Conservation (phyloP, 2,888 invertebrate genomes). For the Agrochola lychnidis region DNA sequence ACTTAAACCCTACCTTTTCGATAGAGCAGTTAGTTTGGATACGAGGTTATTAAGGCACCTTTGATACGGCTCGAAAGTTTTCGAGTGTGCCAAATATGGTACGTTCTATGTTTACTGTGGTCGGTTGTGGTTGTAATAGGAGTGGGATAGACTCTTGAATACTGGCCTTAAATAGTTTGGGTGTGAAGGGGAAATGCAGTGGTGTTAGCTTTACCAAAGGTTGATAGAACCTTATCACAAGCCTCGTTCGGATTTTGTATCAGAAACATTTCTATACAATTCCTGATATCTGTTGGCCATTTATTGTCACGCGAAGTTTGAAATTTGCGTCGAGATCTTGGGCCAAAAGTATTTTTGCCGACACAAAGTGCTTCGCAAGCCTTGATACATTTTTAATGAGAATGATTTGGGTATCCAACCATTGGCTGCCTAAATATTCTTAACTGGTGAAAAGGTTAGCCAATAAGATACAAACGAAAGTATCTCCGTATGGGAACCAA, state of each 20-base stretch:
- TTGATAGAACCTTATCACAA: neutral
- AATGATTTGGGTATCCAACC: neutral
- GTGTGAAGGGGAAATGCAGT: conserved; percentile 12
- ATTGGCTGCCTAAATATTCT: neutral
- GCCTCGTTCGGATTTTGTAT: neutral
- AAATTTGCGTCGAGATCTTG: neutral
- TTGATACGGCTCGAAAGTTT: conserved; percentile 44
- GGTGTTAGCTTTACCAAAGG: neutral
- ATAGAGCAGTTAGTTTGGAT: conserved; percentile 35
- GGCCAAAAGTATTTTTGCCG: neutral
- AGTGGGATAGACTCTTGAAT: neutral
- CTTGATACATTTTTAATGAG: conserved; percentile 12
- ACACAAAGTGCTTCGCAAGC: neutral
- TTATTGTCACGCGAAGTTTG: neutral
- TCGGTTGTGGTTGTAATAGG: neutral
- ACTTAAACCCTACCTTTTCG: conserved; percentile 41
- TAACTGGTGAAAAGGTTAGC: neutral
- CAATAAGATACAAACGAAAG: neutral
- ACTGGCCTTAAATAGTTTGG: conserved; percentile 2
- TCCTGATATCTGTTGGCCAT: neutral
- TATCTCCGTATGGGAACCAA: neutral
- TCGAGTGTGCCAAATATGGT: conserved; percentile 14
- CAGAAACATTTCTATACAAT: no score
- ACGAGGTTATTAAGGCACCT: conserved; percentile 24
- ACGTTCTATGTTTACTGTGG: neutral